Base-by-base conservation (phyloP, 2,888 invertebrate genomes). In the Xiphydria camelus region DNA sequence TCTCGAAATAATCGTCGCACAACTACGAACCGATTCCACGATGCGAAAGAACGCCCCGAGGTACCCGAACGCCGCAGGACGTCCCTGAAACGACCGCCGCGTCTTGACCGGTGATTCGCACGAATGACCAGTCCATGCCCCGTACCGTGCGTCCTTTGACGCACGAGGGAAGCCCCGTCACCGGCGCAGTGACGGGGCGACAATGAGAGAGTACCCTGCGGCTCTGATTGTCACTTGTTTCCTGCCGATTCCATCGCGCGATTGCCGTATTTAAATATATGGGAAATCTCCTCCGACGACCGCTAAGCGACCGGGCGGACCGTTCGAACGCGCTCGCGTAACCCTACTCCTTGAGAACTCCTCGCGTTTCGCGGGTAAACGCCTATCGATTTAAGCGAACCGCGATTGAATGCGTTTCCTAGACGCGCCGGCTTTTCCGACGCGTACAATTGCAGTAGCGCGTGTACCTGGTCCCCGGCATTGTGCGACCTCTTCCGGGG, bases 301-400 rank as follows among this genome's bases (percentile, higher is more conserved):
- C 21, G 9, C n/a, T 12, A 31, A 10, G 9, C 32, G 6, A n/a
- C n/a, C n/a, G n/a, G n/a, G n/a, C n/a, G n/a, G n/a, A n/a, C n/a
- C n/a, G n/a, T n/a, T n/a, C n/a, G n/a, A n/a, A n/a, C 1, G 4
- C 12, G 18, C 34, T 18, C 15, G 34, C 57, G 74, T 75, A 75
- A 75, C 73, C 66, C 70, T 72, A 75, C 62, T 64, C 74, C 73
- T 74, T 75, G 74, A 73, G 73, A 73, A 74, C 62, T 19, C 31
- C 22, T 21, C 17, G 23, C 44, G 40, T 15, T 26, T 38, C 33
- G 39, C 40, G 14, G 12, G 21, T 45, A 47, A 33, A n/a, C 4
- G 1, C 18, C 34, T 51, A 52, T 61, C 55, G 59, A 64, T 62
- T 55, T 53, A 47, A 59, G 55, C 57, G 53, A 34, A 31, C 17